Evolutionary conservation across 2,797 vertebrate genomes (phyloP).

Genomic region (Rhinophrynus dorsalis): DNA sequence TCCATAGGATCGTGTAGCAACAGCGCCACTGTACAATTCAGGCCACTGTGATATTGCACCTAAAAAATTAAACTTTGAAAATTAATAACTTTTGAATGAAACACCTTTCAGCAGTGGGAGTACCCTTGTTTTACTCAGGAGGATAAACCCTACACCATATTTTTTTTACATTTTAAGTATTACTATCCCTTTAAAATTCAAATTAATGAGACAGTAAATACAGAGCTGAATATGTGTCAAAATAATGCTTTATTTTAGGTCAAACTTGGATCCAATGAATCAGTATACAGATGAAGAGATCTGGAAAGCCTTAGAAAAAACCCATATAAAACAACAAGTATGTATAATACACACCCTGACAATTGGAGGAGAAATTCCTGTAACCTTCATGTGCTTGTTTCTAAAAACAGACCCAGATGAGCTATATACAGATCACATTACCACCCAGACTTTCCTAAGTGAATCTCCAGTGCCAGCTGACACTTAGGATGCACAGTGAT

Average conservation of each 20-base stretch:
- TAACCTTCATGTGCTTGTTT: not conserved
- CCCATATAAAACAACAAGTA: conserved; percentile 77
- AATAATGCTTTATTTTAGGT: conserved; percentile 61
- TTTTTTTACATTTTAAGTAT: no score
- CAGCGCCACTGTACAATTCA: no score
- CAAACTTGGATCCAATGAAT: conserved; percentile 80
- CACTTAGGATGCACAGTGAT: no score
- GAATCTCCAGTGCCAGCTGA: not conserved
- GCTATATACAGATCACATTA: not conserved
- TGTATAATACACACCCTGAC: conserved; percentile 42
- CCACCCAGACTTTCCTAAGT: not conserved
- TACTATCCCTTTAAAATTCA: no score
- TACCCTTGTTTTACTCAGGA: no score
- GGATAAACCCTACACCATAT: no score
- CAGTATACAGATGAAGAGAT: conserved; percentile 75
- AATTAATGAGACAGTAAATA: no score
- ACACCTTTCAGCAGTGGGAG: no score
- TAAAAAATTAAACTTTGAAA: no score
- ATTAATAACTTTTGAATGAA: no score
- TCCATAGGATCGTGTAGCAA: no score
- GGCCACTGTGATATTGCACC: no score
- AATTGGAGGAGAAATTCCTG: not conserved
- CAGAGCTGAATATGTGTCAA: not conserved
- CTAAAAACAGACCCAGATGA: not conserved
- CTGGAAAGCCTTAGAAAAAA: conserved; percentile 81